A percentile compares a stretch with the other conserved stretches of the same genome.
phyloP scores from a whole-genome alignment of 2,888 invertebrate species.

The Patella pellucida region DNA sequence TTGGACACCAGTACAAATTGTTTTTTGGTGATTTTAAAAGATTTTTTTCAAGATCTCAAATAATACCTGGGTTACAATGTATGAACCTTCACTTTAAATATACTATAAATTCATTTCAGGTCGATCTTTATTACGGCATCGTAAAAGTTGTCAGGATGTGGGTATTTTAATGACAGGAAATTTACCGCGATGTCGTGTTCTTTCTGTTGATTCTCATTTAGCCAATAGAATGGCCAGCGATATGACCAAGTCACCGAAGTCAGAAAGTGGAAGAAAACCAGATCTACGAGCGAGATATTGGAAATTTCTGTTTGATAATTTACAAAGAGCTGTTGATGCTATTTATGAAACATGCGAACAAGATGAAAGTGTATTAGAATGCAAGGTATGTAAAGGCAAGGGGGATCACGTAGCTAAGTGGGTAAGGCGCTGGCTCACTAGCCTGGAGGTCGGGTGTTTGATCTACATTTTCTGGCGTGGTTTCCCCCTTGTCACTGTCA shows the following conservation, averaged over 20 bases:
- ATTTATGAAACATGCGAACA: conserved; percentile 96
- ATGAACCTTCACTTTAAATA: too few species aligned
- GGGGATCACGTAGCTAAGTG: too few species aligned
- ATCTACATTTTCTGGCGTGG: too few species aligned
- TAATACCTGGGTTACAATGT: too few species aligned
- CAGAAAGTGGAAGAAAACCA: conserved; percentile 53
- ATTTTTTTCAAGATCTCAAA: too few species aligned
- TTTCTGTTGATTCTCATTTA: conserved; percentile 1
- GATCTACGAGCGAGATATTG: conserved; percentile 93
- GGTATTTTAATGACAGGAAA: conserved; percentile 4
- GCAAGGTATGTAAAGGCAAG: conserved; percentile 73
- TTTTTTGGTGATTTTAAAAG: too few species aligned
- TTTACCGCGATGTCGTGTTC: background rate
- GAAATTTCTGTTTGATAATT: conserved; percentile 94
- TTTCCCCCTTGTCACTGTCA: too few species aligned
- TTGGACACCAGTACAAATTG: too few species aligned
- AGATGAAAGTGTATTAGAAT: conserved; percentile 93
- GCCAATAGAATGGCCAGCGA: conserved; percentile 33
- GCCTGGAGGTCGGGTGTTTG: too few species aligned
- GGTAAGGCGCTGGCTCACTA: too few species aligned
- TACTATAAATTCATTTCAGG: conserved; percentile 27
- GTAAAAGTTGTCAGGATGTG: conserved; percentile 26
- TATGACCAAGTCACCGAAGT: conserved; percentile 58
- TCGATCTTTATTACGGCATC: conserved; percentile 41
- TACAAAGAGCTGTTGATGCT: conserved; percentile 92